A percentile compares a stretch with the other conserved stretches of the same genome.
Evolutionary conservation across 1,140 invertebrate species (phyloP).

Genomic region (Hylyphantes graminicola): DNA sequence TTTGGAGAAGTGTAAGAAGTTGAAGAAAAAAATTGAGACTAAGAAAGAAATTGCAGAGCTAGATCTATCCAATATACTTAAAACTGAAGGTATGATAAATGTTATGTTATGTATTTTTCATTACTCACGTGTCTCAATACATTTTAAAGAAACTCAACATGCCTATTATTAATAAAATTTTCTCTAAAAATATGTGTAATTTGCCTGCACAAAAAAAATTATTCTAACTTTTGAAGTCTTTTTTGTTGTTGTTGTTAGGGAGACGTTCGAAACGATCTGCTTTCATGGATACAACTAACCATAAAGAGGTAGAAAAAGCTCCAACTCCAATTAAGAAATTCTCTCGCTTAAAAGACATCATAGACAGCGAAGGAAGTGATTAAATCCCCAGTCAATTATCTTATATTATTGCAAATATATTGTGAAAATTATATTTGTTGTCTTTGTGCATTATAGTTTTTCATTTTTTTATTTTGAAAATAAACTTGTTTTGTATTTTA

Average conservation of each 20-base stretch:
- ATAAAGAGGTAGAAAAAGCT: background rate
- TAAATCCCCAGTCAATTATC: background rate
- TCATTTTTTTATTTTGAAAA: too few species aligned
- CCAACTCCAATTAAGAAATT: background rate
- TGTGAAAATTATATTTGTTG: too few species aligned
- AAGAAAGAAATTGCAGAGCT: conserved; percentile 46
- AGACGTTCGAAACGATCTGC: conserved; percentile 23
- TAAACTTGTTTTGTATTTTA: too few species aligned
- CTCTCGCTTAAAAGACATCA: conserved; percentile 13
- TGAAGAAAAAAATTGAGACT: conserved; percentile 48
- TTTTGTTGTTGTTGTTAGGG: background rate
- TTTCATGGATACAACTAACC: conserved; percentile 15
- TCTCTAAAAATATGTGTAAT: background rate
- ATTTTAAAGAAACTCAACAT: background rate
- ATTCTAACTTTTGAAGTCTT: background rate
- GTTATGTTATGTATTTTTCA: background rate
- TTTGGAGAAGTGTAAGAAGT: conserved; percentile 51
- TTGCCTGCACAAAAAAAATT: background rate
- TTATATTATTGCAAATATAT: too few species aligned
- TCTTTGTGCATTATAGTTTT: too few species aligned
- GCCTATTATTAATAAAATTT: background rate
- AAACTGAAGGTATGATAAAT: conserved; percentile 20
- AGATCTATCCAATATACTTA: conserved; percentile 38
- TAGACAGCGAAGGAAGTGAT: conserved; percentile 54
- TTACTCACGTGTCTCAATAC: background rate